phyloP scores from a whole-genome alignment of 2,888 invertebrate genomes.

The Geotrupes spiniger region DNA sequence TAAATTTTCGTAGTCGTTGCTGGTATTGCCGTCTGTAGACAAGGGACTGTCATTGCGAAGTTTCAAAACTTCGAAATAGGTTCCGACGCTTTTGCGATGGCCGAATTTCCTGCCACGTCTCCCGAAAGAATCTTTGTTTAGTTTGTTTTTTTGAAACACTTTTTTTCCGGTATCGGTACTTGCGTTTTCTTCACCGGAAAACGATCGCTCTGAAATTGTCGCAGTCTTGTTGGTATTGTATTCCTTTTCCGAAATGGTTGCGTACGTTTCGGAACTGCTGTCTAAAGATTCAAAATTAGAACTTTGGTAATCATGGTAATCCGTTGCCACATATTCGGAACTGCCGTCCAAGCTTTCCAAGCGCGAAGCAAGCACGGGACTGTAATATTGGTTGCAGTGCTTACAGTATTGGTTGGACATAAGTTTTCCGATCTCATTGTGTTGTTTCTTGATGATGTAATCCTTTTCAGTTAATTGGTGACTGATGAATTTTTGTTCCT shows the following conservation, averaged over 20 bases:
- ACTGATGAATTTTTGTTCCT: slow-evolving; percentile 71
- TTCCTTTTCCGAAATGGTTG: slow-evolving; percentile 43
- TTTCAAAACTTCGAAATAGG: slow-evolving; percentile 49
- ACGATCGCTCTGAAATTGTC: slow-evolving; percentile 24
- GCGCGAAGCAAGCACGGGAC: slow-evolving; percentile 31
- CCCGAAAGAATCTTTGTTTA: slow-evolving; percentile 37
- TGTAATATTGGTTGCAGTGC: slow-evolving; percentile 47
- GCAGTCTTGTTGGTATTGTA: slow-evolving; percentile 35
- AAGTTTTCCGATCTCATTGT: slow-evolving; percentile 65
- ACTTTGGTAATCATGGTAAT: slow-evolving; percentile 44
- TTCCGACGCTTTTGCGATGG: slow-evolving; percentile 45
- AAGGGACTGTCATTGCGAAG: slow-evolving; percentile 47
- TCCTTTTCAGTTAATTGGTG: slow-evolving; percentile 69
- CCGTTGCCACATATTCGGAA: slow-evolving; percentile 46
- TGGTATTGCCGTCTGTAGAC: slow-evolving; percentile 58
- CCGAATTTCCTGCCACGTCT: slow-evolving; percentile 38
- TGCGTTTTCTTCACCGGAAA: slow-evolving; percentile 28
- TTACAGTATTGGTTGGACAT: slow-evolving; percentile 53
- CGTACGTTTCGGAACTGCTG: slow-evolving; percentile 48
- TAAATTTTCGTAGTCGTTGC: slow-evolving; percentile 50
- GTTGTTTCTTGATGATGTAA: slow-evolving; percentile 67
- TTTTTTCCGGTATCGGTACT: slow-evolving; percentile 32
- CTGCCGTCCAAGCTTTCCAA: slow-evolving; percentile 47
- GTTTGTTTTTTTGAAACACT: slow-evolving; percentile 42
- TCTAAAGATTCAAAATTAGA: slow-evolving; percentile 48